A percentile compares a stretch with the other conserved stretches of the same genome.
phyloP scores from a whole-genome alignment of 2,113 vertebrate species.

The Phrynosoma platyrhinos region DNA sequence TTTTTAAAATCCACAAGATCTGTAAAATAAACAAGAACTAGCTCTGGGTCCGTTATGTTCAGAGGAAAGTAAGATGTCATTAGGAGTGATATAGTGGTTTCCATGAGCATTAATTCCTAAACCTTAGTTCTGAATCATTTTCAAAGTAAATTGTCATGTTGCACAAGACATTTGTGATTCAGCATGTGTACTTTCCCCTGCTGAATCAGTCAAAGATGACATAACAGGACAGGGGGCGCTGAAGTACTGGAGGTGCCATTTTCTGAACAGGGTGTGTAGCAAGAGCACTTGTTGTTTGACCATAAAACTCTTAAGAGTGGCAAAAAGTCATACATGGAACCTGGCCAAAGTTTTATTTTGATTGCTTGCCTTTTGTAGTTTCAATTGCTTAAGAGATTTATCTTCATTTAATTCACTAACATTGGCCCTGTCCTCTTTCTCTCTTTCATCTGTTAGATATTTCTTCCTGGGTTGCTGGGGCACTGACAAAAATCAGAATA shows the following conservation, averaged over 20 bases:
- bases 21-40: slow-evolving; percentile 45
- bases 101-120: slow-evolving; percentile 20
- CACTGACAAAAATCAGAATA: background rate
- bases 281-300: slow-evolving; percentile 24
- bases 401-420: background rate
- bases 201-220: slow-evolving; percentile 32
- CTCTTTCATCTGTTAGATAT: background rate
- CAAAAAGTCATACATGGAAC: background rate
- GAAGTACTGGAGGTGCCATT: slow-evolving; percentile 30
- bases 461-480: background rate
- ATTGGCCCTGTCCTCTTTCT: background rate
- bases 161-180: slow-evolving; percentile 56
- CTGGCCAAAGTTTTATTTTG: background rate
- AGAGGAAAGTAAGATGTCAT: background rate
- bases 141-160: background rate
- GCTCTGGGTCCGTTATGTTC: background rate
- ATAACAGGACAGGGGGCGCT: slow-evolving; percentile 36
- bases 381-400: background rate
- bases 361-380: background rate
- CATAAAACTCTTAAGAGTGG: background rate
- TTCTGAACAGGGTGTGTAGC: slow-evolving; percentile 15
- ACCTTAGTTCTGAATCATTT: slow-evolving; percentile 57
- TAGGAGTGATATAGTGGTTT: slow-evolving; percentile 39
- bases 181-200: slow-evolving; percentile 56
- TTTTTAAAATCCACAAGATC: background rate